These are phyloP conservation scores for Cheilosia vernalis DNA, from an alignment of 2,888 invertebrate species.

Conservation along the genomic window DNA sequence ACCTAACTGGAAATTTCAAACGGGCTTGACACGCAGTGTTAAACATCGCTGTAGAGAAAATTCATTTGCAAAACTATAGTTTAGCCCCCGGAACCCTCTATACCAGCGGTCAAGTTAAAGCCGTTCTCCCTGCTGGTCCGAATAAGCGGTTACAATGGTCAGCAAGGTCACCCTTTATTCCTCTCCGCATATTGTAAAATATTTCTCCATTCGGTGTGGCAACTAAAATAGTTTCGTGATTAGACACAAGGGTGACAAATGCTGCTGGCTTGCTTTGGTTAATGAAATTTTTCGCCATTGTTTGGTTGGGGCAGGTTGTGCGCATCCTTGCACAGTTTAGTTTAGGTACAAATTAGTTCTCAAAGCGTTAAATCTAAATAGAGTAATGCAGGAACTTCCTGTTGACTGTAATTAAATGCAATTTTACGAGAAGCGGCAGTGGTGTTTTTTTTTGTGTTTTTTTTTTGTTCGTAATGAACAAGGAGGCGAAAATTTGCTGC, in stretches of 20 bases:
- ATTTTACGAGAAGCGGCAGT: background rate
- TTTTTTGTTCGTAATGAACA: too few species aligned
- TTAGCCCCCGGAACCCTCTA: too few species aligned
- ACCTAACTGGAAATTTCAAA: too few species aligned
- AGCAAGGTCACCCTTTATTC: too few species aligned
- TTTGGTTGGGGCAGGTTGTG: background rate
- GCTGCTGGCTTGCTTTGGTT: constrained; percentile 7
- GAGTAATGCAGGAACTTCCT: background rate
- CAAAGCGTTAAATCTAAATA: constrained; percentile 1
- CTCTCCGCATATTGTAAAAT: background rate
- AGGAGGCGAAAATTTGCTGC: too few species aligned
- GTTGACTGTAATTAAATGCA: constrained; percentile 7
- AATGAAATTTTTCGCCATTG: background rate
- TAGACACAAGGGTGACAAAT: constrained; percentile 5
- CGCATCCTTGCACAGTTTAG: background rate
- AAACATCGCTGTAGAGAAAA: too few species aligned
- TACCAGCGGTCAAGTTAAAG: too few species aligned
- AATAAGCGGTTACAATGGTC: too few species aligned
- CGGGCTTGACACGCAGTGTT: too few species aligned
- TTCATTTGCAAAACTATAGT: too few species aligned
- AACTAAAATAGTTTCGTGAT: constrained; percentile 19
- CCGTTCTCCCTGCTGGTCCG: too few species aligned
- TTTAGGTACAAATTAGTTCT: background rate
- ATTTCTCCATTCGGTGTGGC: background rate
- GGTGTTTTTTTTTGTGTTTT: background rate